Percentiles rank a stretch among this genome's conserved stretches.
Conservation (phyloP, 2,888 invertebrate species). For the Lomographa bimaculata region DNA sequence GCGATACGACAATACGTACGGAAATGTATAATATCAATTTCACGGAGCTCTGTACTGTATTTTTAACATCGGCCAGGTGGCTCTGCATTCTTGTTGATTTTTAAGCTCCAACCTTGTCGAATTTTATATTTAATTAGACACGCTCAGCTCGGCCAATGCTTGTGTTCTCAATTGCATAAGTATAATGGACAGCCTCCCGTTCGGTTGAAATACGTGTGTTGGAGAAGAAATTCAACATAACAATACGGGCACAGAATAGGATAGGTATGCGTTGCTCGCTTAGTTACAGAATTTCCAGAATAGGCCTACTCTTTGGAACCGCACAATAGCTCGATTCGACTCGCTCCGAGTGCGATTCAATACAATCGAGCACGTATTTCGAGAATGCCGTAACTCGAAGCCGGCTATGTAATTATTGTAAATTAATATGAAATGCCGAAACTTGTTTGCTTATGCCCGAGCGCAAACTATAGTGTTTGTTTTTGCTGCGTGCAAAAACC, state of each 20-base stretch:
- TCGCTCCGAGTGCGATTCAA: slow-evolving; percentile 17
- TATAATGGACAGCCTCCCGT: slow-evolving; percentile 5
- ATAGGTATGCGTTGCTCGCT: slow-evolving; percentile 16
- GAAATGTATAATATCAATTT: no score
- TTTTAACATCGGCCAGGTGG: slow-evolving; percentile 1
- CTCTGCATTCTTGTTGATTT: slow-evolving; percentile 18
- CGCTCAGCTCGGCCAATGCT: slow-evolving; percentile 9
- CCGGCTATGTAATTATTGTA: slow-evolving; percentile 8
- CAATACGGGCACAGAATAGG: slow-evolving; percentile 18
- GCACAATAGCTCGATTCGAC: slow-evolving; percentile 29
- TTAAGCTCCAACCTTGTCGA: slow-evolving; percentile 1
- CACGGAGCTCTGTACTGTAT: no score
- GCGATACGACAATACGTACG: no score
- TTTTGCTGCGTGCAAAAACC: slow-evolving; percentile 22
- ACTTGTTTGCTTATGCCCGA: slow-evolving; percentile 17
- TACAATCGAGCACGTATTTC: slow-evolving; percentile 27
- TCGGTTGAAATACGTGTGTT: slow-evolving; percentile 3
- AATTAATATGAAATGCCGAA: slow-evolving; percentile 17
- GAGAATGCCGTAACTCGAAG: slow-evolving; percentile 13
- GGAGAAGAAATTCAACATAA: slow-evolving; percentile 18
- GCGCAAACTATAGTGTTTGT: slow-evolving; percentile 24
- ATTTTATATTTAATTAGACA: slow-evolving; percentile 22
- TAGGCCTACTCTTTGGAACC: slow-evolving; percentile 11
- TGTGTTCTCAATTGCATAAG: slow-evolving; percentile 8
- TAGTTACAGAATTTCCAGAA: slow-evolving; percentile 17